Conservation (phyloP, 2,113 vertebrate species). For the Trinectes maculatus region DNA sequence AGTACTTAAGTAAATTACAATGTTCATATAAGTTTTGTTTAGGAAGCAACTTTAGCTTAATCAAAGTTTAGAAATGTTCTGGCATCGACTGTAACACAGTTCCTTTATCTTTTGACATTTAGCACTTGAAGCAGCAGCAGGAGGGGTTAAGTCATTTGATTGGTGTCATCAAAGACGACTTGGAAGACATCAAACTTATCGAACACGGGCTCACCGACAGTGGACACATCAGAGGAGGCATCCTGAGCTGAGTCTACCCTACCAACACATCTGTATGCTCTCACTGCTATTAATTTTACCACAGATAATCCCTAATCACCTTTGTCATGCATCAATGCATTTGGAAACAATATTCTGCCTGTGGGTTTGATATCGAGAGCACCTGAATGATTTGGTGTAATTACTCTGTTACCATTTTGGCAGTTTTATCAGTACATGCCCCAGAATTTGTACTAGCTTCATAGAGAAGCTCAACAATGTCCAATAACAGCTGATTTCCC, state of each 20-base stretch:
- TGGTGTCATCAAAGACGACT: slow-evolving; percentile 94
- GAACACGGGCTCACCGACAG: slow-evolving; percentile 93
- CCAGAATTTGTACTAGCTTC: slow-evolving; percentile 10
- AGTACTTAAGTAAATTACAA: too few species aligned
- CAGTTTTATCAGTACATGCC: not conserved
- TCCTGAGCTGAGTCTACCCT: slow-evolving; percentile 85
- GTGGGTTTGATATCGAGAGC: not conserved
- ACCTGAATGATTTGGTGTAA: not conserved
- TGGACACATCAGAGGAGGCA: slow-evolving; percentile 88
- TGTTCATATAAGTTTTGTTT: too few species aligned
- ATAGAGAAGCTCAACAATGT: slow-evolving; percentile 43
- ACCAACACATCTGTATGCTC: not conserved
- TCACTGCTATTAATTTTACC: too few species aligned
- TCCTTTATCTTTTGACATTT: slow-evolving; percentile 26
- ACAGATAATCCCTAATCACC: too few species aligned
- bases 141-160: slow-evolving; percentile 96
- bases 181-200: slow-evolving; percentile 96
- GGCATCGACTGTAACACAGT: not conserved
- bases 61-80: not conserved
- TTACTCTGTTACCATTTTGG: not conserved
- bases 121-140: slow-evolving; percentile 98
- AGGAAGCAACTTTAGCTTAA: too few species aligned
- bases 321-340: too few species aligned
- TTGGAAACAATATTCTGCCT: too few species aligned
- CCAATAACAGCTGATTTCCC: slow-evolving; percentile 50